Conservation (phyloP, 2,888 invertebrate species). For the Cerastoderma edule region DNA sequence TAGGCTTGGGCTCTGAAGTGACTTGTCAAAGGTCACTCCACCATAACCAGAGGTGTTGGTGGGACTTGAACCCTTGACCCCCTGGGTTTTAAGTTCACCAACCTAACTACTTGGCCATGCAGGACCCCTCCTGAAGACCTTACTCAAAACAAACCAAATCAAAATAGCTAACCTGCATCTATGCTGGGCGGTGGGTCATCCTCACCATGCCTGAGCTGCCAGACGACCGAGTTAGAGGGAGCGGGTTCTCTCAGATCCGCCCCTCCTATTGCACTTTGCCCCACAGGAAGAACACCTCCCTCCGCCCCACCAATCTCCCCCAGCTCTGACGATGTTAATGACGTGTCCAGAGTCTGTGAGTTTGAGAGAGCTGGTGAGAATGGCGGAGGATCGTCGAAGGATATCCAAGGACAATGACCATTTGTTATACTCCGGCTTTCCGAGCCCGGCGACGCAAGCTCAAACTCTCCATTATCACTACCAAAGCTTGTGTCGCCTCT, state of each 20-base stretch:
- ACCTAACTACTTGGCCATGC: too few species aligned
- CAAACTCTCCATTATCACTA: slow-evolving; percentile 49
- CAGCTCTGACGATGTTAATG: slow-evolving; percentile 19
- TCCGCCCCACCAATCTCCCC: slow-evolving; percentile 33
- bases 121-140: too few species aligned
- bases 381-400: slow-evolving; percentile 53
- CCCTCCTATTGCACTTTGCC: slow-evolving; percentile 56
- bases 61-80: too few species aligned
- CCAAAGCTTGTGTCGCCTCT: slow-evolving; percentile 64
- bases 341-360: slow-evolving; percentile 21
- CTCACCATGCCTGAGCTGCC: slow-evolving; percentile 64
- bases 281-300: slow-evolving; percentile 40
- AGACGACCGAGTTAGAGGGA: slow-evolving; percentile 60
- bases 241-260: slow-evolving; percentile 31
- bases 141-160: too few species aligned
- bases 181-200: slow-evolving; percentile 41
- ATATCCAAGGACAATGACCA: slow-evolving; percentile 51
- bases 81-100: too few species aligned
- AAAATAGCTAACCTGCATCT: slow-evolving; percentile 45
- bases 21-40: too few species aligned
- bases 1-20: too few species aligned
- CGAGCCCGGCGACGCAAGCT: slow-evolving; percentile 52
- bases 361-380: slow-evolving; percentile 21
- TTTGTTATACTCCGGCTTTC: slow-evolving; percentile 57
- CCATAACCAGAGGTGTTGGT: too few species aligned